Conservation (phyloP, 1,140 invertebrate genomes). For the Ladona fulva region DNA sequence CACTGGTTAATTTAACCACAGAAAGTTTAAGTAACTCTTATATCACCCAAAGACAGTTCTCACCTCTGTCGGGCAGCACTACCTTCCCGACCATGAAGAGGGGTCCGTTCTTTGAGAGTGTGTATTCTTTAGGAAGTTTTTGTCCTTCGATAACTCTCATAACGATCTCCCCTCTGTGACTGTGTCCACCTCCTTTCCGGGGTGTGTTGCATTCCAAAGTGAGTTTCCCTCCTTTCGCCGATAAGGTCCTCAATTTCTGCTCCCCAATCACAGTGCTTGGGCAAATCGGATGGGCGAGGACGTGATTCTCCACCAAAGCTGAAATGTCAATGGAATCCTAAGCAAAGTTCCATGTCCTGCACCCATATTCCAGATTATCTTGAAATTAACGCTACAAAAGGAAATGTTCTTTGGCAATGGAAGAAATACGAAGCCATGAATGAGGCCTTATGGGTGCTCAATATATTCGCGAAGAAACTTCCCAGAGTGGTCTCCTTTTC, state of each 20-base stretch:
- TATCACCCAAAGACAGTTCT: slow-evolving; percentile 10
- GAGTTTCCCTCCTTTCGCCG: slow-evolving; percentile 26
- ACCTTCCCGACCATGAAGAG: slow-evolving; percentile 38
- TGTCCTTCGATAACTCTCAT: slow-evolving; percentile 26
- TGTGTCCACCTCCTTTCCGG: slow-evolving; percentile 27
- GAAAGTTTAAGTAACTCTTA: too few species aligned
- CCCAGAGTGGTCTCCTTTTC: too few species aligned
- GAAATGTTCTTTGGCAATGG: background rate
- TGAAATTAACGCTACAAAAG: background rate
- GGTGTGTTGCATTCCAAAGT: slow-evolving; percentile 33
- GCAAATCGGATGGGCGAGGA: slow-evolving; percentile 40
- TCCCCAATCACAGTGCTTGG: slow-evolving; percentile 38
- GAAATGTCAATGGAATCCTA: slow-evolving; percentile 15
- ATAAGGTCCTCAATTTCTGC: slow-evolving; percentile 33
- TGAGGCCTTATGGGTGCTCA: too few species aligned
- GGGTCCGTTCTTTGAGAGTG: slow-evolving; percentile 37
- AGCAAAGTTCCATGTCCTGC: too few species aligned
- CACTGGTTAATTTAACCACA: too few species aligned
- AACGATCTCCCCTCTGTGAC: slow-evolving; percentile 20
- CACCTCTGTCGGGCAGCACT: slow-evolving; percentile 39
- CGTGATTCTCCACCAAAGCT: slow-evolving; percentile 39
- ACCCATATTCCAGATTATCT: too few species aligned
- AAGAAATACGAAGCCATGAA: too few species aligned
- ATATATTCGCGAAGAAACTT: too few species aligned
- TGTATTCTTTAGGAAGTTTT: slow-evolving; percentile 31